Conservation (phyloP, 2,888 invertebrate genomes). For the Acrobasis suavella region DNA sequence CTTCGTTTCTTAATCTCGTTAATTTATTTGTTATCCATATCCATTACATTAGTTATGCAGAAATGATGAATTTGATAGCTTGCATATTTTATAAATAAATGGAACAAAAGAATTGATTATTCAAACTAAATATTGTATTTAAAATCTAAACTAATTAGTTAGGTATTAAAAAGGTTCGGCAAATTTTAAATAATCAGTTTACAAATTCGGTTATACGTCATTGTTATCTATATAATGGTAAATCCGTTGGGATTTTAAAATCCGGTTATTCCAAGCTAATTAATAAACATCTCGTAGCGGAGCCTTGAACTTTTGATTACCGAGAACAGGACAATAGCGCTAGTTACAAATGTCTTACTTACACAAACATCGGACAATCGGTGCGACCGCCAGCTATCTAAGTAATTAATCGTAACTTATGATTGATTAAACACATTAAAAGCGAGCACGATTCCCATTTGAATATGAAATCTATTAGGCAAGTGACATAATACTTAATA, state of each 20-base stretch:
- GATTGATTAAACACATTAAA: slow-evolving; percentile 82
- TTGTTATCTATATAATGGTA: slow-evolving; percentile 59
- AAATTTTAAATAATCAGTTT: slow-evolving; percentile 33
- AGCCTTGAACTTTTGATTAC: slow-evolving; percentile 78
- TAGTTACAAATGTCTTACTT: slow-evolving; percentile 69
- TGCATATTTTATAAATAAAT: slow-evolving; percentile 11
- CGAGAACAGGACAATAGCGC: slow-evolving; percentile 71
- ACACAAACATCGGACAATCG: slow-evolving; percentile 58
- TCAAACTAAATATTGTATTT: not conserved
- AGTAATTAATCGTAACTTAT: slow-evolving; percentile 80
- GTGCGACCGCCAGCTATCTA: slow-evolving; percentile 67
- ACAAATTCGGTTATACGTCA: slow-evolving; percentile 60
- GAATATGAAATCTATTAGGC: slow-evolving; percentile 77
- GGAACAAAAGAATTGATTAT: slow-evolving; percentile 19
- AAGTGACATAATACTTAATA: slow-evolving; percentile 78
- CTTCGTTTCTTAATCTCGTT: slow-evolving; percentile 18
- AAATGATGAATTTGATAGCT: slow-evolving; percentile 12
- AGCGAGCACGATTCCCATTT: slow-evolving; percentile 76
- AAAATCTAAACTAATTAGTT: not conserved
- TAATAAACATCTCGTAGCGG: slow-evolving; percentile 73
- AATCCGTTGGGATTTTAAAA: slow-evolving; percentile 58
- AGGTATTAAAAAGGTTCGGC: not conserved
- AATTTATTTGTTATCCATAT: slow-evolving; percentile 19
- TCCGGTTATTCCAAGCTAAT: slow-evolving; percentile 71
- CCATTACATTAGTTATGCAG: slow-evolving; percentile 18